A percentile compares a stretch with the other conserved stretches of the same genome.
These are phyloP conservation scores for Amorpha juglandis DNA, from an alignment of 2,888 invertebrate species.

Conservation along the genomic window DNA sequence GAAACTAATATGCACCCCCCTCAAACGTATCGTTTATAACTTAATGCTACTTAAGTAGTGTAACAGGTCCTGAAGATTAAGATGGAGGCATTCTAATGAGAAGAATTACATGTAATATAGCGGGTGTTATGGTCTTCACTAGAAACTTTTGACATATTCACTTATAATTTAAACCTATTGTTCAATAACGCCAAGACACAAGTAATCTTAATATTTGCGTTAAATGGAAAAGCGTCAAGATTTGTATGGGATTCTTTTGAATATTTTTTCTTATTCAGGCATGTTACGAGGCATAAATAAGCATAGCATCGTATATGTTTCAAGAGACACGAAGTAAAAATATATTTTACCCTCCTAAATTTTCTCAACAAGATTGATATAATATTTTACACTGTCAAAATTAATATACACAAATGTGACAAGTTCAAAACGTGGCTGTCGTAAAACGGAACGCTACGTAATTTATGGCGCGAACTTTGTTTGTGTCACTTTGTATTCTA, in stretches of 20 bases:
- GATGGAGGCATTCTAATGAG: no score
- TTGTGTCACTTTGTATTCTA: conserved; percentile 46
- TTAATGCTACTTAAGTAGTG: no score
- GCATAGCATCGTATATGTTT: background rate
- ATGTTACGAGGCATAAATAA: background rate
- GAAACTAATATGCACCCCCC: no score
- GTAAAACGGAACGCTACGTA: conserved; percentile 45
- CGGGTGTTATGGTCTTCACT: background rate
- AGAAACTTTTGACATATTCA: background rate
- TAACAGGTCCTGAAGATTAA: no score
- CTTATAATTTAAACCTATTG: no score
- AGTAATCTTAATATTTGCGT: background rate
- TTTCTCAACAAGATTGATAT: conserved; percentile 11
- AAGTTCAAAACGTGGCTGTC: conserved; percentile 38
- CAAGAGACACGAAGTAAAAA: background rate
- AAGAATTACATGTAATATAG: no score
- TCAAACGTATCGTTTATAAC: no score
- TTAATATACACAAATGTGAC: conserved; percentile 30
- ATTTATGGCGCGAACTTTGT: conserved; percentile 50
- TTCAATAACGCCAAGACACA: no score
- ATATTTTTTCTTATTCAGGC: background rate
- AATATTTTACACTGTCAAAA: conserved; percentile 27
- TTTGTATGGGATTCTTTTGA: background rate
- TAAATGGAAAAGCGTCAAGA: background rate
- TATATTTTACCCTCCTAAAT: conserved; percentile 17